Conservation (phyloP, 2,888 invertebrate genomes). For the Scaptomyza flava region DNA sequence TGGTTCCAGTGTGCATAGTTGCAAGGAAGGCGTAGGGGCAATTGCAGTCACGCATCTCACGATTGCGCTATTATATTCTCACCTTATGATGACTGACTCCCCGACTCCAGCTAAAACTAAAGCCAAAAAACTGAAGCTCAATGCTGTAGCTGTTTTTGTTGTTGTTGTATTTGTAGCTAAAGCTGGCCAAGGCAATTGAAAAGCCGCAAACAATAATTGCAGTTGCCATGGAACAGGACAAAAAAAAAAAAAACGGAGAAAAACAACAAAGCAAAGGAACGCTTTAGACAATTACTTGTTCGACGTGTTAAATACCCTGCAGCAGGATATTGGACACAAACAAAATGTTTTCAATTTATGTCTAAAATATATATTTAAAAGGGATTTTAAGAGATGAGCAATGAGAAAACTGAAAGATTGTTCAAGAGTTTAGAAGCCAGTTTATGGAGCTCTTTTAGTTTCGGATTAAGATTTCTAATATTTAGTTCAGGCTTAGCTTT, state of each 20-base stretch:
- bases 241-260: conserved; percentile 18
- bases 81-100: conserved; percentile 78
- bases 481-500: not conserved
- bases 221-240: conserved; percentile 56
- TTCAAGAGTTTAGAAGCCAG: too few relatives aligned
- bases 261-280: conserved; percentile 3
- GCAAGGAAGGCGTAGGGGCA: conserved; percentile 71
- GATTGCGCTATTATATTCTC: conserved; percentile 84
- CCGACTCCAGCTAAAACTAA: conserved; percentile 17
- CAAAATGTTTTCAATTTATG: too few relatives aligned
- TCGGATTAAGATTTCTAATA: not conserved
- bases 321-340: not conserved
- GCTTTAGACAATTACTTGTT: not conserved
- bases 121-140: conserved; percentile 22
- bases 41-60: conserved; percentile 84
- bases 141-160: conserved; percentile 1
- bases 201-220: conserved; percentile 79
- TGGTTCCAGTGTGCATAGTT: conserved; percentile 51
- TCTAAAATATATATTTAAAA: too few relatives aligned
- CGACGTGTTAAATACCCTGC: conserved; percentile 28
- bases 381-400: too few relatives aligned
- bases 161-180: conserved; percentile 2
- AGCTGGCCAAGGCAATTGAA: conserved; percentile 68
- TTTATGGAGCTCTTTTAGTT: too few relatives aligned
- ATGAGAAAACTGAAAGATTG: too few relatives aligned